phyloP scores from a whole-genome alignment of 2,797 vertebrate species.

The Eulemur mongoz region DNA sequence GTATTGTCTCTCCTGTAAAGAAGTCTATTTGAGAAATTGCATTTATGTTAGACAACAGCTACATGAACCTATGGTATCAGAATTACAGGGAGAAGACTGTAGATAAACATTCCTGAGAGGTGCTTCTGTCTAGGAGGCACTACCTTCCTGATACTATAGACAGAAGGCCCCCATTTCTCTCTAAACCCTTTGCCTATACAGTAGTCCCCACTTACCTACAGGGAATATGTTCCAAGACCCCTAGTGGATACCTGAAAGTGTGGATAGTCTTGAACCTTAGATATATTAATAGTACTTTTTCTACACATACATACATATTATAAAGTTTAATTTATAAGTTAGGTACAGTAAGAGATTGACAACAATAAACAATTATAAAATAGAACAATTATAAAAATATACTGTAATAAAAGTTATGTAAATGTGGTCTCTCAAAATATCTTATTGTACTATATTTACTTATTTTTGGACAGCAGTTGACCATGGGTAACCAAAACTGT shows the following conservation, averaged over 20 bases:
- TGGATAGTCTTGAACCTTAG: not conserved
- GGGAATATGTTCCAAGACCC: not conserved
- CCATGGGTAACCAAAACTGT: not conserved
- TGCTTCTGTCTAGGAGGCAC: not conserved
- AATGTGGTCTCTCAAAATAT: not conserved
- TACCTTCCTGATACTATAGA: not conserved
- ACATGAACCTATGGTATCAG: not conserved
- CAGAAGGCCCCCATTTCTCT: not conserved
- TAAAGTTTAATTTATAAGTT: not conserved
- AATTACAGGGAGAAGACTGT: not conserved
- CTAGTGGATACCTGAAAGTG: not conserved
- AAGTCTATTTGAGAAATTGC: conserved; percentile 16
- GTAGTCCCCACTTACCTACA: not conserved
- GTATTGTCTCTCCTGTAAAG: not conserved
- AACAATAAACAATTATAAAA: not conserved
- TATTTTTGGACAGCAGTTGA: not conserved
- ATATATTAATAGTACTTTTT: not conserved
- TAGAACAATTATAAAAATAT: not conserved
- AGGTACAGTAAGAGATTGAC: not conserved
- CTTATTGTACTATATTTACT: not conserved
- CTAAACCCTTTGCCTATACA: not conserved
- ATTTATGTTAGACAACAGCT: not conserved
- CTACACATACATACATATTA: not conserved
- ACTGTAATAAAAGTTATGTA: not conserved
- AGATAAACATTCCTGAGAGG: not conserved